phyloP scores from a whole-genome alignment of 1,140 invertebrate species.

The Drosophila elegans region DNA sequence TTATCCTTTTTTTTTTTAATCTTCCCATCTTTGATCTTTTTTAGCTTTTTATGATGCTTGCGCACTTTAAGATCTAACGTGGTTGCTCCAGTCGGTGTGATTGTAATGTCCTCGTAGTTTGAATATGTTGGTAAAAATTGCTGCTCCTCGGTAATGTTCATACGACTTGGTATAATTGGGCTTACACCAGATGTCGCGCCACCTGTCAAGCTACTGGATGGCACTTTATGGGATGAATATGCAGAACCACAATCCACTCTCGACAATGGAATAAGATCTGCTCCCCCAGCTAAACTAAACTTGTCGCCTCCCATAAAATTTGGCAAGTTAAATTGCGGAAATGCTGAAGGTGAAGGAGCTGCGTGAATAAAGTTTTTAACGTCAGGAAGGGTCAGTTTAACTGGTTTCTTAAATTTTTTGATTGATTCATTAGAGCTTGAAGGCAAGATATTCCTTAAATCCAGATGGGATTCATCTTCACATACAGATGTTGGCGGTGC shows the following conservation, averaged over 20 bases:
- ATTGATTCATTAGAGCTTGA: slow-evolving; percentile 2
- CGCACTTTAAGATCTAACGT: slow-evolving; percentile 85
- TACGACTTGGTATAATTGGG: background rate
- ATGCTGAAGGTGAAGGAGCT: background rate
- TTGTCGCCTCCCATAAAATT: slow-evolving; percentile 64
- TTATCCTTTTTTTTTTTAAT: slow-evolving; percentile 92
- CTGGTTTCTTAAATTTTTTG: slow-evolving; percentile 25
- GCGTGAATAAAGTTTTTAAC: background rate
- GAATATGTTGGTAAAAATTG: slow-evolving; percentile 30
- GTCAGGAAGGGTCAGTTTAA: slow-evolving; percentile 18
- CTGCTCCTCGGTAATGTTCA: slow-evolving; percentile 23
- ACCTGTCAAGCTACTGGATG: slow-evolving; percentile 49
- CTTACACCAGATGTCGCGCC: slow-evolving; percentile 56
- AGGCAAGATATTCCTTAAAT: background rate
- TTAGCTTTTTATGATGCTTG: slow-evolving; percentile 90
- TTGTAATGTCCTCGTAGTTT: slow-evolving; percentile 67
- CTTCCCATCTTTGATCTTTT: slow-evolving; percentile 89
- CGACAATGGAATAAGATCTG: slow-evolving; percentile 75
- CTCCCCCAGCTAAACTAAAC: slow-evolving; percentile 74
- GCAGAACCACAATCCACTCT: slow-evolving; percentile 50
- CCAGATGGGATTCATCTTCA: background rate
- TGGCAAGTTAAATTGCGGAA: slow-evolving; percentile 47
- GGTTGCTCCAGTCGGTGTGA: slow-evolving; percentile 48
- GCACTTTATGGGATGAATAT: slow-evolving; percentile 54
- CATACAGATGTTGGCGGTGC: background rate